Base-by-base conservation (phyloP, 2,888 invertebrate species). In the Cosmorhoe ocellata region DNA sequence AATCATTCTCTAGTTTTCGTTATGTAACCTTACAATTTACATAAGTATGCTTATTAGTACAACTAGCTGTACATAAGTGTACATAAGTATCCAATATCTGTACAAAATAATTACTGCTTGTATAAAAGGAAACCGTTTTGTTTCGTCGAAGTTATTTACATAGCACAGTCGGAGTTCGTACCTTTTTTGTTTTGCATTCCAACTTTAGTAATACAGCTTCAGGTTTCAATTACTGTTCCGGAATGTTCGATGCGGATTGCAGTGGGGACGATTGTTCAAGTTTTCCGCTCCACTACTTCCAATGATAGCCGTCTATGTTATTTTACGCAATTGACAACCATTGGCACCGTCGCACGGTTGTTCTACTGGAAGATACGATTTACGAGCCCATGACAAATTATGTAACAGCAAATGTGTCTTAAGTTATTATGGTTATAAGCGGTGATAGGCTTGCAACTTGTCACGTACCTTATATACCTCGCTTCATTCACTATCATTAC, bases 171-270 rank as follows among this genome's bases (percentile, higher is more conserved):
- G 24, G 4, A 49, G n/a, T n/a, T 50, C 46, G 46, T 49, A 50
- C 7, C 32, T 31, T 55, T 50, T 56, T 47, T 57, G 45, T 42
- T 45, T 47, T 44, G 28, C 36, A 32, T 26, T 14, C 46, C 9
- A 43, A 37, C 51, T 49, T 41, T 32, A 31, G 44, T 48, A 54
- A 59, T 53, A 38, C 44, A 39, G 40, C 46, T 58, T 65, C 51
- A 53, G 50, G 56, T 62, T 60, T 44, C 51, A 56, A 64, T 58
- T 50, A 51, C 58, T 59, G 62, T 58, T 59, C 32, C 36, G 30
- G 26, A 50, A 46, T 59, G 46, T 39, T 32, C 18, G 11, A 22
- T 37, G 8, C 41, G 27, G 51, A 46, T 14, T 40, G 46, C 53
- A 58, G 31, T 12, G 18, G 18, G 18, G 39, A 14, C 11, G 14